Evolutionary conservation across 2,888 invertebrate genomes (phyloP), one percentile per base, ranked within the genome.

Genomic region (Sycophila texana): DNA sequence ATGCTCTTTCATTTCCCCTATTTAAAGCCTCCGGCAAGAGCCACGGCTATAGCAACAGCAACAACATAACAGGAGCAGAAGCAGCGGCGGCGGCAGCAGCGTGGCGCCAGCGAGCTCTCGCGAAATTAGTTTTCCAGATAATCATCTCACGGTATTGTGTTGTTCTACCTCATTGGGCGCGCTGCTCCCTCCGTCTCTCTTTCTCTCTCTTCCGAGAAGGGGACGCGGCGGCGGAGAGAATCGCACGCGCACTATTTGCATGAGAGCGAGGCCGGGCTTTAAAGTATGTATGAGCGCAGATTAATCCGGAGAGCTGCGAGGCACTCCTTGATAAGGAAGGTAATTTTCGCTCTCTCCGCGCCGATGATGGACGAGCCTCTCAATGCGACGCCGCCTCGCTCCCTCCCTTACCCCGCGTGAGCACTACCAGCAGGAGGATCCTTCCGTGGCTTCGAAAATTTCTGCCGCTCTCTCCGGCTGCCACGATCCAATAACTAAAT

Each of bases 101-200:
- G 82, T 80, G 82, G 85, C 83, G 84, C 83, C 81, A 77, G 51
- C 86, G 85, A 85, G 86, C 86, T 86, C 86, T 86, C 87, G 86
- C 87, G 87, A 89, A 90, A 90, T 90, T 90, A 90, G 90, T 90
- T 90, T 90, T 89, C 88, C 88, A 88, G 90, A 90, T 90, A 90
- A 90, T 89, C 89, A 90, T 90, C 90, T 87, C 86, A 86, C 87
- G 86, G 88, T 88, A 90, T 90, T 90, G 89, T 89, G 86, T 83
- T 84, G 79, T 81, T 79, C 79, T 77, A 79, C 77, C 77, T 79
- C 81, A 81, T 81, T 81, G 81, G 74, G 61, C 60, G 39, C 70
- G n/a, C 49, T n/a, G n/a, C 49, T n/a, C 30, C 51, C 30, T 16
- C 66, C 66, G 66, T 57, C 58, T 73, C 66, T 77, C 66, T 71